These are phyloP conservation scores for Porites rus DNA, from an alignment of 92 coral and sea anemone genomes.

Conservation along the genomic window DNA sequence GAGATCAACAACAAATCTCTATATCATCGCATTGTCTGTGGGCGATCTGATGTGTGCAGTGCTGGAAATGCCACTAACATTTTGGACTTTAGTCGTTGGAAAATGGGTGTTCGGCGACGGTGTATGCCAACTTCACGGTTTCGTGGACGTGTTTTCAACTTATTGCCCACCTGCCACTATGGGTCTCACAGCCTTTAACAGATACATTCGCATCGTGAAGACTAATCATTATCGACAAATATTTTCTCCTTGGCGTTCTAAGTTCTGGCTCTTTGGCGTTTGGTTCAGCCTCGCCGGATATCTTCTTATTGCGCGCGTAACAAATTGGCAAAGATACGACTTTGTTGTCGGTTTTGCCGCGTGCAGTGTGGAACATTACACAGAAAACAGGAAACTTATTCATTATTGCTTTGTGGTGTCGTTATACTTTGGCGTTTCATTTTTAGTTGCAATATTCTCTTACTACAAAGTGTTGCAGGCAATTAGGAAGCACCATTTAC, in stretches of 20 bases:
- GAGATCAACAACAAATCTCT: constrained; percentile 75
- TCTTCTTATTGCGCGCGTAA: constrained; percentile 42
- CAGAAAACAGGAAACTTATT: constrained; percentile 24
- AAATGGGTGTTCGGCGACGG: constrained; percentile 67
- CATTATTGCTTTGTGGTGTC: constrained; percentile 48
- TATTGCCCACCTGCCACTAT: constrained; percentile 77
- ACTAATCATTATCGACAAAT: constrained; percentile 60
- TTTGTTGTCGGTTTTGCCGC: constrained; percentile 56
- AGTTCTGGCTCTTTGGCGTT: constrained; percentile 28
- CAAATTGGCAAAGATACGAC: constrained; percentile 48
- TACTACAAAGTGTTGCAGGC: constrained; percentile 37
- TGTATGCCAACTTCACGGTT: constrained; percentile 80
- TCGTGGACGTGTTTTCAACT: constrained; percentile 63
- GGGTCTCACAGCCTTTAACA: constrained; percentile 76
- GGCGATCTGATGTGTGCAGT: constrained; percentile 75
- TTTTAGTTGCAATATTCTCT: constrained; percentile 32
- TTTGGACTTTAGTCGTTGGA: constrained; percentile 61
- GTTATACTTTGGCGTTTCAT: constrained; percentile 40
- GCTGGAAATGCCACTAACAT: constrained; percentile 75
- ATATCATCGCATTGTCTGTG: constrained; percentile 70
- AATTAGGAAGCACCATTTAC: constrained; percentile 20
- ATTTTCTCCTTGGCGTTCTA: constrained; percentile 64
- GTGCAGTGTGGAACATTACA: constrained; percentile 57
- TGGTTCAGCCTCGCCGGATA: constrained; percentile 56
- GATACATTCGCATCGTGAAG: constrained; percentile 75